Conservation (phyloP, 2,113 vertebrate species). For the Myrmecophaga tridactyla region DNA sequence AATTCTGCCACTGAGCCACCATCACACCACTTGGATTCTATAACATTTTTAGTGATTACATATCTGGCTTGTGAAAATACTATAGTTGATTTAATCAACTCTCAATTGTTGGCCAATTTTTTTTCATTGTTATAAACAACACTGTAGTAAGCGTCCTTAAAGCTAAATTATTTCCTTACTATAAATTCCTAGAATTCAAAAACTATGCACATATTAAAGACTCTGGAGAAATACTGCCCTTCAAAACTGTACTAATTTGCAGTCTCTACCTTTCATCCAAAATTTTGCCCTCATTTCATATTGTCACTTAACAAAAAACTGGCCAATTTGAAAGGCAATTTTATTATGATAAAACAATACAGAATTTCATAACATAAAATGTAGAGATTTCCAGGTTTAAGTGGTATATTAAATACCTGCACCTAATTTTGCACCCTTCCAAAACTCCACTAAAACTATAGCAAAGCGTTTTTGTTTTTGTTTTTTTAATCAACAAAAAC, state of each 20-base stretch:
- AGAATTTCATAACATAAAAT: not conserved
- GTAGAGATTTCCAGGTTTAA: not conserved
- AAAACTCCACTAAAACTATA: not conserved
- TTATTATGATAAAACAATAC: constrained; percentile 2
- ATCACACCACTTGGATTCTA: too few species aligned
- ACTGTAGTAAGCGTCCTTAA: not conserved
- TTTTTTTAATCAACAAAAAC: constrained; percentile 1
- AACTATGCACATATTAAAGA: not conserved
- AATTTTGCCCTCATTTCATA: not conserved
- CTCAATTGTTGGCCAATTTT: not conserved
- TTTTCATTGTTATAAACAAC: constrained; percentile 1
- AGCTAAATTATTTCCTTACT: constrained; percentile 1
- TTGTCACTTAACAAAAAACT: constrained; percentile 19
- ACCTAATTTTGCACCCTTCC: not conserved
- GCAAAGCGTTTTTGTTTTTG: not conserved
- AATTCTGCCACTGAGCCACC: too few species aligned
- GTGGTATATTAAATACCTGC: constrained; percentile 1
- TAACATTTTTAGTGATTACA: not conserved
- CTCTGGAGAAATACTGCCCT: not conserved
- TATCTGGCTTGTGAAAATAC: not conserved
- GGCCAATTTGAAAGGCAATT: constrained; percentile 7
- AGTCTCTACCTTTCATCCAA: not conserved
- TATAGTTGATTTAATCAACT: not conserved
- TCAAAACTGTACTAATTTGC: constrained; percentile 8
- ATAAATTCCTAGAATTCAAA: constrained; percentile 24